phyloP scores from a whole-genome alignment of 1,140 invertebrate species.

The Pogonomyrmex californicus region DNA sequence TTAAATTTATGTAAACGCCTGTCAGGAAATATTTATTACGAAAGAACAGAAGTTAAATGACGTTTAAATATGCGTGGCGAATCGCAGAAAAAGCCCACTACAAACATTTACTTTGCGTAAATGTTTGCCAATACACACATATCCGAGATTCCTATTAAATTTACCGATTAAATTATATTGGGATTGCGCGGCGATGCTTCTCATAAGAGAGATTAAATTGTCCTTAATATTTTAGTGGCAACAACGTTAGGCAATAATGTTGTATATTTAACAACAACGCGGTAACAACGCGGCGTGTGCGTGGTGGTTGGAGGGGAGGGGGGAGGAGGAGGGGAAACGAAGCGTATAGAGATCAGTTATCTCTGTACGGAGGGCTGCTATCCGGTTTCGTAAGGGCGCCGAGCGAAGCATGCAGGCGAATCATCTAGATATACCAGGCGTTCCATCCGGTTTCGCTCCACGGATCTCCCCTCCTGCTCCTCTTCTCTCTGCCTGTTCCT shows the following conservation, averaged over 20 bases:
- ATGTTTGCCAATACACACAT: background rate
- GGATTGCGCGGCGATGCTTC: background rate
- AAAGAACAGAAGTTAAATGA: background rate
- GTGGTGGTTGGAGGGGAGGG: background rate
- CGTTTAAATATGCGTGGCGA: background rate
- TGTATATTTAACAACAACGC: constrained; percentile 26
- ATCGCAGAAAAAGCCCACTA: background rate
- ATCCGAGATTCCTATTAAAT: background rate
- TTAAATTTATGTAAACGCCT: background rate
- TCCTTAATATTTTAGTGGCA: background rate
- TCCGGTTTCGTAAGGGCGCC: constrained; percentile 76
- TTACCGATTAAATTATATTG: background rate
- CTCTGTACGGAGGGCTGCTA: constrained; percentile 71
- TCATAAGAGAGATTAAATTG: background rate
- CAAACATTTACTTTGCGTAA: constrained; percentile 17
- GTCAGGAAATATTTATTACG: background rate
- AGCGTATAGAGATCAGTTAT: constrained; percentile 71
- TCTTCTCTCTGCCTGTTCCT: no score
- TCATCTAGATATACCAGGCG: constrained; percentile 64
- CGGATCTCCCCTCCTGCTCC: constrained; percentile 33
- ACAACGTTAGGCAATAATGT: constrained; percentile 31
- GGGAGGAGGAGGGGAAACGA: constrained; percentile 30
- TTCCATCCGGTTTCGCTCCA: constrained; percentile 67
- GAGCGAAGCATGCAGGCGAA: constrained; percentile 68
- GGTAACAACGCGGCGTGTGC: background rate